phyloP scores from a whole-genome alignment of 2,888 invertebrate genomes.

The Drosophila atripex region DNA sequence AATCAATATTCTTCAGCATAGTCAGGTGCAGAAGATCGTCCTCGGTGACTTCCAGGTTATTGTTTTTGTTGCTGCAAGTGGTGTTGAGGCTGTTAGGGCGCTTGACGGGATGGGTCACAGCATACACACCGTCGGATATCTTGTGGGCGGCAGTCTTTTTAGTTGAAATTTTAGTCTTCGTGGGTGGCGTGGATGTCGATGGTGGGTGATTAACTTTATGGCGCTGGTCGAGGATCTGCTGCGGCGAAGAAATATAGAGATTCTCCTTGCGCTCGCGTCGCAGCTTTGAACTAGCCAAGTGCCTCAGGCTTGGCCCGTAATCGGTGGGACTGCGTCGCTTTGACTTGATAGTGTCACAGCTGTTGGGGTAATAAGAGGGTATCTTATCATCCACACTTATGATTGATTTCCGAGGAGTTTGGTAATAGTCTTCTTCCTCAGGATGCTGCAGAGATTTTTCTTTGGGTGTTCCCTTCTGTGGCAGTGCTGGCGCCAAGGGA shows the following conservation, averaged over 20 bases:
- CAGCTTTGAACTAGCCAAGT: slow-evolving; percentile 75
- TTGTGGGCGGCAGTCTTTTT: slow-evolving; percentile 80
- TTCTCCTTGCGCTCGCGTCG: slow-evolving; percentile 82
- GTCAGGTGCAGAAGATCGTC: slow-evolving; percentile 79
- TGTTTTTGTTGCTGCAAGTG: slow-evolving; percentile 59
- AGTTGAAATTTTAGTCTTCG: slow-evolving; percentile 57
- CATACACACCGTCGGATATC: slow-evolving; percentile 82
- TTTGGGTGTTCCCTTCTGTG: slow-evolving; percentile 50
- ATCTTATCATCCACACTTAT: slow-evolving; percentile 83
- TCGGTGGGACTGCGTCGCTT: slow-evolving; percentile 71
- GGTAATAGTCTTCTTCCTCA: slow-evolving; percentile 76
- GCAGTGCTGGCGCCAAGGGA: slow-evolving; percentile 65
- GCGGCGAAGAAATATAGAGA: slow-evolving; percentile 83
- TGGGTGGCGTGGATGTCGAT: slow-evolving; percentile 18
- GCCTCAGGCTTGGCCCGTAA: slow-evolving; percentile 63
- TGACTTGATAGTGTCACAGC: slow-evolving; percentile 79
- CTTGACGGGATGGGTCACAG: slow-evolving; percentile 74
- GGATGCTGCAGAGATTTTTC: slow-evolving; percentile 12
- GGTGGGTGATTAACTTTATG: slow-evolving; percentile 51
- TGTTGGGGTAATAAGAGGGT: slow-evolving; percentile 84
- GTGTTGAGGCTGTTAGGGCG: slow-evolving; percentile 45
- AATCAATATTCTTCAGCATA: slow-evolving; percentile 82
- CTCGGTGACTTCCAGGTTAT: slow-evolving; percentile 55
- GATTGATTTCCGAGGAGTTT: slow-evolving; percentile 81
- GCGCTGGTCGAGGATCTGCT: slow-evolving; percentile 81